Conservation (phyloP, 2,888 invertebrate species). For the Criorhina ranunculi region DNA sequence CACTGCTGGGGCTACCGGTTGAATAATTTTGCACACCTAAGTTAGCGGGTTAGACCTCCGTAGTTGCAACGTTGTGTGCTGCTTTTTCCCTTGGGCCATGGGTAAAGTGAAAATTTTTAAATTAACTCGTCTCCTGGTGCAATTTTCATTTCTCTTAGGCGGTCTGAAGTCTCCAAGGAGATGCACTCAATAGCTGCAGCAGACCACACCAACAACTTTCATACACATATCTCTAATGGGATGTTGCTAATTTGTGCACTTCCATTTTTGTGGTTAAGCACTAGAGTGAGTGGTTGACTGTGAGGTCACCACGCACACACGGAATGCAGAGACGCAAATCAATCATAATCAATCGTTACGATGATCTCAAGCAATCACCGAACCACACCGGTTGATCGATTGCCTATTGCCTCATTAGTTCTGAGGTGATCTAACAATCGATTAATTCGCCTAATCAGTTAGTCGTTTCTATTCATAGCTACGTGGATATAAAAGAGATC, state of each 20-base stretch:
- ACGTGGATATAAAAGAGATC: slow-evolving; percentile 27
- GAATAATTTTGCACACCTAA: slow-evolving; percentile 48
- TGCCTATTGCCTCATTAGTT: slow-evolving; percentile 55
- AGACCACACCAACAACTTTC: slow-evolving; percentile 54
- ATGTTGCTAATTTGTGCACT: slow-evolving; percentile 43
- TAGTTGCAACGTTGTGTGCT: slow-evolving; percentile 30
- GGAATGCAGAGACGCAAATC: slow-evolving; percentile 12
- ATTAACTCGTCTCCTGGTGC: slow-evolving; percentile 64
- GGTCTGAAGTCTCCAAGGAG: slow-evolving; percentile 25
- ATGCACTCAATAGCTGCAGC: slow-evolving; percentile 19
- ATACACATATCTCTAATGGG: slow-evolving; percentile 31
- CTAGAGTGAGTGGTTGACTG: not conserved
- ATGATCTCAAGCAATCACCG: slow-evolving; percentile 65
- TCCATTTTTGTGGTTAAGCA: slow-evolving; percentile 29
- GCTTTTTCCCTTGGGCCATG: slow-evolving; percentile 53
- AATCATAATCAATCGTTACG: slow-evolving; percentile 38
- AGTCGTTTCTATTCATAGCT: slow-evolving; percentile 33
- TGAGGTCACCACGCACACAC: slow-evolving; percentile 49
- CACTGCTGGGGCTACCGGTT: slow-evolving; percentile 62
- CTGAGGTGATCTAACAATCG: slow-evolving; percentile 52
- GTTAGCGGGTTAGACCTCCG: slow-evolving; percentile 55
- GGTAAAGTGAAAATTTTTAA: slow-evolving; percentile 58
- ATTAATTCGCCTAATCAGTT: slow-evolving; percentile 59
- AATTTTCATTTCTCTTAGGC: slow-evolving; percentile 28
- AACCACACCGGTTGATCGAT: slow-evolving; percentile 61